phyloP scores from a whole-genome alignment of 2,888 invertebrate species.

The Apamea monoglypha region DNA sequence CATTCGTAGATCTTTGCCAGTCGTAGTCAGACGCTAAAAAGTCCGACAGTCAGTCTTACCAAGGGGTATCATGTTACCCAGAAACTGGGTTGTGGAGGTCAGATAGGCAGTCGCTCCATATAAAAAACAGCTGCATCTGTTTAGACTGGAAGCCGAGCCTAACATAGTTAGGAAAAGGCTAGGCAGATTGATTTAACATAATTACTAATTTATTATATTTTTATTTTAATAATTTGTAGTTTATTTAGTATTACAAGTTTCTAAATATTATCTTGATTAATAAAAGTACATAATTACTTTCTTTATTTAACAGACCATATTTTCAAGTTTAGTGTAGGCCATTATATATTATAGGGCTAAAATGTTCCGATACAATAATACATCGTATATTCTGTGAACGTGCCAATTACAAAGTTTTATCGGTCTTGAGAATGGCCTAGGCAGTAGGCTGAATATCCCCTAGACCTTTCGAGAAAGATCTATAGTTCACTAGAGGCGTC shows the following conservation, averaged over 20 bases:
- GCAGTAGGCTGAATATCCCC: constrained; percentile 18
- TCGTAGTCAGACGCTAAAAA: neutral
- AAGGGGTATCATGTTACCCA: neutral
- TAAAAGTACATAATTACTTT: neutral
- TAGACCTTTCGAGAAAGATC: constrained; percentile 44
- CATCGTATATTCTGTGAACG: constrained; percentile 23
- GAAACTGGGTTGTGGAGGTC: neutral
- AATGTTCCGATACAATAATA: constrained; percentile 19
- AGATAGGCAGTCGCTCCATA: neutral
- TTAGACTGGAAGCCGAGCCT: too few relatives aligned
- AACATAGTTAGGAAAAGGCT: too few relatives aligned
- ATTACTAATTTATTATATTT: too few relatives aligned
- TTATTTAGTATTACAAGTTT: too few relatives aligned
- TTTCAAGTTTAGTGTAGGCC: neutral
- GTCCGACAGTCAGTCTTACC: neutral
- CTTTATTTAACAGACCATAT: neutral
- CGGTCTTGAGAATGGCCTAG: constrained; percentile 44
- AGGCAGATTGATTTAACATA: too few relatives aligned
- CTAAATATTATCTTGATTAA: too few relatives aligned
- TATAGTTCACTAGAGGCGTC: constrained; percentile 13
- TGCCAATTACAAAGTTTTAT: constrained; percentile 53
- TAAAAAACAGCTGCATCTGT: too few relatives aligned
- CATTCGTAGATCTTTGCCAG: neutral
- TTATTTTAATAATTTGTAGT: too few relatives aligned
- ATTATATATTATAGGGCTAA: neutral